Evolutionary conservation across 1,140 invertebrate genomes (phyloP).

Genomic region (Bombus huntii): DNA sequence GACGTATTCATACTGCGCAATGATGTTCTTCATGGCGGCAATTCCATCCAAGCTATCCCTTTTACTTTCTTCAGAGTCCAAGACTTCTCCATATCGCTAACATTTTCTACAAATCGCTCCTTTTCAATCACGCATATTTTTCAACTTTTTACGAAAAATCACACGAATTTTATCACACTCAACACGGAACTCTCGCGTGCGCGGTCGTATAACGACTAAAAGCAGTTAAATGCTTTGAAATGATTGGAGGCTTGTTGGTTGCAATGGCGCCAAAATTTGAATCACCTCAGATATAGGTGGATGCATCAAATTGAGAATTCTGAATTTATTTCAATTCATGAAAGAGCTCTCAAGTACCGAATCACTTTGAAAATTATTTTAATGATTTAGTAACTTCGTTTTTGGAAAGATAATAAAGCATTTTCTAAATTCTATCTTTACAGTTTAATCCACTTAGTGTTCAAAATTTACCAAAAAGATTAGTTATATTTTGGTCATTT

Average conservation of each 20-base stretch:
- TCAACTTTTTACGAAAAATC: neutral
- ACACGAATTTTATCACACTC: neutral
- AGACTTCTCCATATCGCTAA: neutral
- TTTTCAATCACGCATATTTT: neutral
- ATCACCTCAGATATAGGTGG: neutral
- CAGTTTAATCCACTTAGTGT: neutral
- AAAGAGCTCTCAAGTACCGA: no score
- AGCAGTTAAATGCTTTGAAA: neutral
- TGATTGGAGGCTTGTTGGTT: neutral
- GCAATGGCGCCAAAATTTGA: neutral
- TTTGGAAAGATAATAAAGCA: neutral
- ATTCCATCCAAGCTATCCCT: neutral
- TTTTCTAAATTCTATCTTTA: neutral
- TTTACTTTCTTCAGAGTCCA: neutral
- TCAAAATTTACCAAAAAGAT: neutral
- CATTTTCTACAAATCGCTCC: neutral
- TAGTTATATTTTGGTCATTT: neutral
- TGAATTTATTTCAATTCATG: neutral
- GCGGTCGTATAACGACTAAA: neutral
- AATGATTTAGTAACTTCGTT: no score
- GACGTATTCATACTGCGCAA: neutral
- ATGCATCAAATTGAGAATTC: neutral
- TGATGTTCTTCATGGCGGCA: neutral
- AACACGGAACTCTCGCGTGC: neutral
- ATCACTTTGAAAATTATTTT: neutral